Evolutionary conservation across 1,140 invertebrate genomes (phyloP), one percentile per base, ranked within the genome.

Genomic region (Cotesia vestalis): DNA sequence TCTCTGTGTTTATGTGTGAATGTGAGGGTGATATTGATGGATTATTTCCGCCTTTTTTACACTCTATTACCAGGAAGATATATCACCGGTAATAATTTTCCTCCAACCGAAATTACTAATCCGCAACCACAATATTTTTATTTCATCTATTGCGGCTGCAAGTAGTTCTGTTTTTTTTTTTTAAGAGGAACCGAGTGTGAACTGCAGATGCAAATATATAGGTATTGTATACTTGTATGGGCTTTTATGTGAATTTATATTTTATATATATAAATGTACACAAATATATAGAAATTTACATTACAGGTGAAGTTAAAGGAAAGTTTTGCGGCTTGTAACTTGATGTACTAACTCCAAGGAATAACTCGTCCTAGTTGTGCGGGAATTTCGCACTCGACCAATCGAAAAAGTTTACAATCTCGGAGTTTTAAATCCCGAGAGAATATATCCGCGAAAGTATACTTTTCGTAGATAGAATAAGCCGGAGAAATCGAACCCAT

Each of bases 251-350:
- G 46, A 52, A 52, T n/a, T 52, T 52, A 52, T 52, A 4, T 11
- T n/a, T 8, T 52, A 52, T 52, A 52, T n/a, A 52, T n/a, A 52
- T 11, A 52, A 52, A 52, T 55, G 1, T 11, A 55, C 4, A 55
- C n/a, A n/a, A 55, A 11, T 9, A 46, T 46, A 46, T 46, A 69
- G 40, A 51, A 73, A 73, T 73, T 73, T 73, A 73, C 67, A 73
- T 73, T 46, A 55, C 67, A 73, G 59, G 67, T 66, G 57, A 51
- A 66, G 66, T 14, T 62, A 73, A 73, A 27, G 27, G 27, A 27
- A 27, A 73, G 38, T 64, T 73, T 73, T 63, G 72, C 63, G 72
- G 59, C 72, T 55, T 63, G 67, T 73, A 73, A 73, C 72, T 73
- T 66, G 35, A 59, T 68, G 52, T 27, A 62, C 35, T 66, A 73